Evolutionary conservation across 2,888 invertebrate genomes (phyloP), one percentile per base, ranked within the genome.

Genomic region (Polyommatus iphigenia): DNA sequence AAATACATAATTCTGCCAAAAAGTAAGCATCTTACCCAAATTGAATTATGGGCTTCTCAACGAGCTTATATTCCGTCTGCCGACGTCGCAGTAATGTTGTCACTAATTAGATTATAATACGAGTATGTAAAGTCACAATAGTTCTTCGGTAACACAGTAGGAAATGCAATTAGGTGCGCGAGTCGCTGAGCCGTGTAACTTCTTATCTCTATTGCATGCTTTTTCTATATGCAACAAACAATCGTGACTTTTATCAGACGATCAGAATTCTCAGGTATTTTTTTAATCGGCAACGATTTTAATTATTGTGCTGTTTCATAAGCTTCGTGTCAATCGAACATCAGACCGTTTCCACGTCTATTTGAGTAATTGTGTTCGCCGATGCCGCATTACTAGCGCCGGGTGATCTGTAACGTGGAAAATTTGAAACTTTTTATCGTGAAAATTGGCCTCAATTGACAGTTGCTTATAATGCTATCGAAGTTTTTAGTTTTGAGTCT

Each of bases 201-300:
- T 87, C 93, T 93, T 93, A 94, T 94, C 93, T 93, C 88, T 87
- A 86, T 93, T 93, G 93, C 93, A 93, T 93, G 94, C 90, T 93
- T 94, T 94, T 93, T 94, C 92, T 91, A 92, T 93, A 93, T 92
- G 92, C 91, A 92, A 92, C 90, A 91, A 89, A 92, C 93, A 93
- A 93, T 93, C 92, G 89, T 85, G 89, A 86, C 81, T 84, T 87
- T 90, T 93, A 92, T 93, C 93, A 89, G 86, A 82, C 87, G 89
- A 93, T 93, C 93, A 85, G 89, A 88, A 92, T 93, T 93, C 93
- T 91, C 93, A 91, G 90, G 88, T 90, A 90, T 85, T 92, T 93
- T 92, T 91, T 82, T 87, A 89, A 89, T 89, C 90, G 88, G 86
- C 85, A 88, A 88, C 89, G 87, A 86, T 89, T 91, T 88, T 93